phyloP scores from a whole-genome alignment of 2,888 invertebrate genomes.

The Amphipoea oculea region DNA sequence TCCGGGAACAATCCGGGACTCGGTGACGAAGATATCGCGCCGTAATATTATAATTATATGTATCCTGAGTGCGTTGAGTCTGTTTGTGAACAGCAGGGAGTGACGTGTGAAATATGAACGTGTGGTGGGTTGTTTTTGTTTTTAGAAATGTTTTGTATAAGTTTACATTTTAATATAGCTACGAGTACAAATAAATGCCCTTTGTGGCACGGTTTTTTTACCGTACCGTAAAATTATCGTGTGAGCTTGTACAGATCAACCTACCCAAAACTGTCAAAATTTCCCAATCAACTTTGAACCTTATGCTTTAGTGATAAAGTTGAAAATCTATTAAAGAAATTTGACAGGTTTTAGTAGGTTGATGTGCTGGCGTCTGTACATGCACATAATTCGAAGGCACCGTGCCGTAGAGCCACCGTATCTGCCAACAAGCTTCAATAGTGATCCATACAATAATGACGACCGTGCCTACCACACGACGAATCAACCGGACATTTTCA shows the following conservation, averaged over 20 bases:
- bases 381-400: too few species aligned
- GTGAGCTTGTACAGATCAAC: not conserved
- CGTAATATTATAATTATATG: conserved; percentile 68
- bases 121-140: not conserved
- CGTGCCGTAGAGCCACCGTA: not conserved
- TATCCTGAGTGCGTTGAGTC: conserved; percentile 49
- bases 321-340: too few species aligned
- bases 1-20: conserved; percentile 70
- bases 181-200: not conserved
- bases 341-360: too few species aligned
- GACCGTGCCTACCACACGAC: not conserved
- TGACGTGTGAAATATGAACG: conserved; percentile 17
- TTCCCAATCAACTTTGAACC: too few species aligned
- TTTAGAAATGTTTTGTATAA: not conserved
- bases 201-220: too few species aligned
- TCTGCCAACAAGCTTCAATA: not conserved
- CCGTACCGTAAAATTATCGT: not conserved
- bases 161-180: not conserved
- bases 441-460: not conserved
- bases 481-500: too few species aligned
- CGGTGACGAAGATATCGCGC: conserved; percentile 71
- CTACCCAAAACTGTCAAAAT: too few species aligned
- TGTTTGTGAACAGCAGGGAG: conserved; percentile 30
- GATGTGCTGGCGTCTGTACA: too few species aligned
- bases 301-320: too few species aligned